These are phyloP conservation scores for Conus ventricosus DNA, from an alignment of 1,140 invertebrate species.

Conservation along the genomic window DNA sequence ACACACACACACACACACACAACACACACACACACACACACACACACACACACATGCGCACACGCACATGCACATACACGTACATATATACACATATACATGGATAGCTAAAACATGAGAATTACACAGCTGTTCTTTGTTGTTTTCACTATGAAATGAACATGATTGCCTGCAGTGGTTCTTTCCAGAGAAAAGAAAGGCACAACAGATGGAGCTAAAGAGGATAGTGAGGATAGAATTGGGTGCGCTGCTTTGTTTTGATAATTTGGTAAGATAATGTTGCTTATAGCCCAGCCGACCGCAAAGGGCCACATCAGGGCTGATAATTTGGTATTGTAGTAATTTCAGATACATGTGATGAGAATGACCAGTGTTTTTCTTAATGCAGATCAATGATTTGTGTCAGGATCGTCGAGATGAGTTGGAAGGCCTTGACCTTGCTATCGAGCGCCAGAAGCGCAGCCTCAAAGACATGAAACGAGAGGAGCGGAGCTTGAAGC, in stretches of 20 bases:
- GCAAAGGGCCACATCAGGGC: background rate
- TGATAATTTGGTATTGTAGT: no score
- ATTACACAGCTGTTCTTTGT: no score
- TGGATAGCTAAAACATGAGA: no score
- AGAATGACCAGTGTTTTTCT: background rate
- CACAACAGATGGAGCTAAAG: no score
- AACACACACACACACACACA: no score
- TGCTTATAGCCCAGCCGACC: background rate
- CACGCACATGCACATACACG: no score
- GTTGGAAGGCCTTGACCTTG: conserved; percentile 70
- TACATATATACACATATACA: no score
- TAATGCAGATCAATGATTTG: background rate
- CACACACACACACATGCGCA: no score
- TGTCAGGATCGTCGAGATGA: conserved; percentile 68
- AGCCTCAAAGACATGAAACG: conserved; percentile 60
- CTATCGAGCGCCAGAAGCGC: conserved; percentile 73
- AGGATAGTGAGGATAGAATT: background rate
- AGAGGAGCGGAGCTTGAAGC: conserved; percentile 61
- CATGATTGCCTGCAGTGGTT: no score
- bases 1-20: no score
- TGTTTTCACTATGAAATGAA: no score
- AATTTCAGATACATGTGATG: background rate
- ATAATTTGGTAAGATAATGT: background rate
- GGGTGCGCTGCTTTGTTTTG: background rate
- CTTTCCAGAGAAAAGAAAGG: background rate